Evolutionary conservation across 2,888 invertebrate genomes (phyloP), one percentile per base, ranked within the genome.

Genomic region (Formica aserva): DNA sequence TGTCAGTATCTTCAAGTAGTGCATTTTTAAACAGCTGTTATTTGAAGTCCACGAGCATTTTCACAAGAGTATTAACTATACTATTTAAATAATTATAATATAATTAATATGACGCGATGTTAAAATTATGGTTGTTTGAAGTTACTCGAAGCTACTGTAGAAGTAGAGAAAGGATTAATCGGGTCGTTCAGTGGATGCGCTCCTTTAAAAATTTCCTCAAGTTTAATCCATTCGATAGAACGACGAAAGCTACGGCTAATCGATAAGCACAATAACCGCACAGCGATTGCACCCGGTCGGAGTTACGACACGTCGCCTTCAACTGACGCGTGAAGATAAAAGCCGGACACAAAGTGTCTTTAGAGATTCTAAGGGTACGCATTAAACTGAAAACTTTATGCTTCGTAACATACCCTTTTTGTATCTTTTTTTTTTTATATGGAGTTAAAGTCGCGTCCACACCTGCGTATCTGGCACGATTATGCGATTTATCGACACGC

Each of bases 381-480:
- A 41, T 29, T 15, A 32, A 55, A 32, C 3, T 13, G 38, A 66
- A 41, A 45, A 45, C n/a, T 15, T 60, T 55, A 32, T 60, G 9
- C 22, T 35, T 22, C 15, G 13, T n/a, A 11, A 29, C 29, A 35
- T 60, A 45, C 15, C 1, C 26, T 15, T 41, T 32, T 32, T 38
- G 1, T 6, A n/a, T 18, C 22, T 22, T 22, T 5, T 48, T 29
- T 55, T 52, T 67, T 41, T 78, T 6, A 57, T 5, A 26, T 66
- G 38, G 29, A 11, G 13, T 32, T 38, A 15, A 69, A 60, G 57
- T 67, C 41, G 29, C 35, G 60, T 1, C 52, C 32, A 80, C 69
- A 69, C 78, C 69, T 80, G 69, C 69, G 78, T 69, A 32, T 45
- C 69, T 78, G 60, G 45, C 45, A 48, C 35, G 69, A 69, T 45